These are phyloP conservation scores for Leucophora obtusa DNA, from an alignment of 2,888 invertebrate genomes.

Conservation along the genomic window DNA sequence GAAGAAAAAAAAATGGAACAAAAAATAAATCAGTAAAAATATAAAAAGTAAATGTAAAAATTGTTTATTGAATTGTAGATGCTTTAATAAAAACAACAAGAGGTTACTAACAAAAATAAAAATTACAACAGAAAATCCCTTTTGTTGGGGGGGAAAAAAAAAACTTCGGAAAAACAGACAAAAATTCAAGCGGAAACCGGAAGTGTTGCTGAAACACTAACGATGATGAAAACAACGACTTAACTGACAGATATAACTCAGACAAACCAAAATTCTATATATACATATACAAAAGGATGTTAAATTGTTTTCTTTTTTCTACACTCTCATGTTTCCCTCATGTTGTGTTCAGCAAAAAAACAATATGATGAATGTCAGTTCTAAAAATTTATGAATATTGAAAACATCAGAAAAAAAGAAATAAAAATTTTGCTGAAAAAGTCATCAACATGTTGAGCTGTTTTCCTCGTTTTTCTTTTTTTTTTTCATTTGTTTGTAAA, in stretches of 20 bases:
- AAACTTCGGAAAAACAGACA: slow-evolving; percentile 38
- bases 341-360: not conserved
- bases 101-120: slow-evolving; percentile 18
- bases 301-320: slow-evolving; percentile 32
- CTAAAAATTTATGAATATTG: slow-evolving; percentile 60
- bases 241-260: slow-evolving; percentile 58
- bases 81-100: slow-evolving; percentile 22
- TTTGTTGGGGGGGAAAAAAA: slow-evolving; percentile 20
- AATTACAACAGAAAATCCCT: slow-evolving; percentile 11
- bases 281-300: slow-evolving; percentile 20
- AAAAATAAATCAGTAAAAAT: not conserved
- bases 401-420: slow-evolving; percentile 37
- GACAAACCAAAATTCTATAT: slow-evolving; percentile 41
- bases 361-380: slow-evolving; percentile 61
- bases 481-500: not conserved
- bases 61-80: slow-evolving; percentile 55
- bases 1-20: not conserved
- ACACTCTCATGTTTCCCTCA: not conserved
- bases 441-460: slow-evolving; percentile 20
- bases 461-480: not conserved
- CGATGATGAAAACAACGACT: slow-evolving; percentile 62
- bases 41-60: slow-evolving; percentile 43
- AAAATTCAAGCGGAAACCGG: slow-evolving; percentile 68
- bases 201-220: slow-evolving; percentile 69
- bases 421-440: slow-evolving; percentile 1